phyloP scores from a whole-genome alignment of 2,888 invertebrate species.

The Perizoma flavofasciatum region DNA sequence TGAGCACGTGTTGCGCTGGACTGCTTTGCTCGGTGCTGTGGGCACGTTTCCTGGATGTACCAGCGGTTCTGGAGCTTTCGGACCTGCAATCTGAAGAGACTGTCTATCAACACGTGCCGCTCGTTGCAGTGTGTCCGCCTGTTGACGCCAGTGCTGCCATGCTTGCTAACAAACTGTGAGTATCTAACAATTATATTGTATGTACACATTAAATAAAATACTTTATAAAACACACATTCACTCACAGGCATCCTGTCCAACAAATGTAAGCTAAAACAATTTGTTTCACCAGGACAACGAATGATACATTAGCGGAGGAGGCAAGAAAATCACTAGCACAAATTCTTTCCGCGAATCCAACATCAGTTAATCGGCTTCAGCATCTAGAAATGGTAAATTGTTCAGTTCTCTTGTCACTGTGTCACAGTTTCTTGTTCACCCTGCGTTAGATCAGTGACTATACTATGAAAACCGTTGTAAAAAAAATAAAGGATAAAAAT shows the following conservation, averaged over 20 bases:
- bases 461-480: too few species aligned
- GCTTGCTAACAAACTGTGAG: slow-evolving; percentile 54
- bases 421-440: not conserved
- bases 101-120: slow-evolving; percentile 46
- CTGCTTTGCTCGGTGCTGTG: slow-evolving; percentile 67
- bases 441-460: too few species aligned
- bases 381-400: slow-evolving; percentile 43
- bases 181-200: too few species aligned
- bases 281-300: slow-evolving; percentile 11
- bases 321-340: slow-evolving; percentile 7
- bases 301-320: slow-evolving; percentile 12
- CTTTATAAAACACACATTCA: not conserved
- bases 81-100: slow-evolving; percentile 38
- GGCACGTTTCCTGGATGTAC: slow-evolving; percentile 65
- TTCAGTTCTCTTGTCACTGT: not conserved
- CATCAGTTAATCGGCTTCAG: slow-evolving; percentile 4
- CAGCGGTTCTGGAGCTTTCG: slow-evolving; percentile 59
- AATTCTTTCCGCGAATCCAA: slow-evolving; percentile 13
- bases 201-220: not conserved
- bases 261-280: not conserved
- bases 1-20: slow-evolving; percentile 67
- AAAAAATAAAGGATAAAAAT: too few species aligned
- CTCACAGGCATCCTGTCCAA: not conserved
- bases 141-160: slow-evolving; percentile 44
- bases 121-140: slow-evolving; percentile 59